Evolutionary conservation across 1,140 invertebrate species (phyloP), one percentile per base, ranked within the genome.

Genomic region (Heterodera carotae): DNA sequence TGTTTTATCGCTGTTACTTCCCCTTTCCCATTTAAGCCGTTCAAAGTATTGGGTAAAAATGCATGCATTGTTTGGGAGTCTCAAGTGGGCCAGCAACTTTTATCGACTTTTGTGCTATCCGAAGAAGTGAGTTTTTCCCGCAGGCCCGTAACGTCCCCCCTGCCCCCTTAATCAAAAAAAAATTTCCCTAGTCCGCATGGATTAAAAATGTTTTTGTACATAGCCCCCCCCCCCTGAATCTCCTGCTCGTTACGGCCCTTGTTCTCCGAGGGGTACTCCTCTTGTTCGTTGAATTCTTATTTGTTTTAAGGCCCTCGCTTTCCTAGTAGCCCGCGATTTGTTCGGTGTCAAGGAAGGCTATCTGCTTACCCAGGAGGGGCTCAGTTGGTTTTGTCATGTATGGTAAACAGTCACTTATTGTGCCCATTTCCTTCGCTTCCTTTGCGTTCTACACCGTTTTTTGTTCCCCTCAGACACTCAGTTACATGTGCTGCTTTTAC

Each of bases 1-100:
- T 72, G n/a, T n/a, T n/a, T n/a, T n/a, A n/a, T n/a, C n/a, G 10
- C 36, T 6, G 10, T 72, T 59, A 27, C 8, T n/a, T n/a, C n/a
- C n/a, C n/a, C n/a, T n/a, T n/a, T n/a, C 59, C 31, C 33, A 31
- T 75, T 33, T 25, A n/a, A 75, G 76, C 76, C 77, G 34, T 48
- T 79, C 33, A 79, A 79, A 31, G 29, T 70, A 34, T 27, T 76
- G 6, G 76, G 76, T 8, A 79, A 79, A 77, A 60, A 36, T 5
- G 48, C 59, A n/a, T 69, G 43, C 60, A 70, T 79, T 60, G 43
- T 53, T 43, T 79, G 77, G 77, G 77, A 79, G n/a, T 79, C 76
- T 12, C 31, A 53, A 4, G 4, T 69, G 12, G 77, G 77, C 15
- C 25, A 60, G n/a, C 31, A 77, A 48, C 69, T 79, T 31, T 33